These are phyloP conservation scores for Eupleurogrammus muticus DNA, from an alignment of 2,797 vertebrate genomes.

Conservation along the genomic window DNA sequence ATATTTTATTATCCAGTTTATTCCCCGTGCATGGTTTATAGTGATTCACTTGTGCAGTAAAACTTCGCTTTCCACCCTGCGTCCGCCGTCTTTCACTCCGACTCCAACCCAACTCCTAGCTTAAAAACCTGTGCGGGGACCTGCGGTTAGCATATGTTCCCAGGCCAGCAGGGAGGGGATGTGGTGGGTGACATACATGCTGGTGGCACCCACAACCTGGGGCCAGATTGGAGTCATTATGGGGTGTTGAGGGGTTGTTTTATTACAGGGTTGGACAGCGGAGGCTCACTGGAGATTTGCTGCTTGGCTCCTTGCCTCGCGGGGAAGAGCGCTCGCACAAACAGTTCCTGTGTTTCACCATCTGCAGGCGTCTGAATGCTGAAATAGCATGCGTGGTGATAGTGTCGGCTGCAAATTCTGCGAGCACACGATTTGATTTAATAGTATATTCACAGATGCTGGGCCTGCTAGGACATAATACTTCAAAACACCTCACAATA, in stretches of 20 bases:
- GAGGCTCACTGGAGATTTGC: slow-evolving; percentile 67
- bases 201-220: slow-evolving; percentile 70
- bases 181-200: slow-evolving; percentile 67
- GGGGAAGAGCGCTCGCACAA: slow-evolving; percentile 47
- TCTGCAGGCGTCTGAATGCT: slow-evolving; percentile 27
- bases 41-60: slow-evolving; percentile 17
- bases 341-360: slow-evolving; percentile 49
- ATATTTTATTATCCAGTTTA: slow-evolving; percentile 42
- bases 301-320: slow-evolving; percentile 50
- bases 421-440: slow-evolving; percentile 34
- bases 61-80: slow-evolving; percentile 14
- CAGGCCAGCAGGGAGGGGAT: slow-evolving; percentile 68
- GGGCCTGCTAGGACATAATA: slow-evolving; percentile 37
- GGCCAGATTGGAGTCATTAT: slow-evolving; percentile 79
- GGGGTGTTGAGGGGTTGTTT: slow-evolving; percentile 76
- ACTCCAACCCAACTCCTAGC: slow-evolving; percentile 48
- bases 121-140: slow-evolving; percentile 46
- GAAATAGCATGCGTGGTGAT: slow-evolving; percentile 41
- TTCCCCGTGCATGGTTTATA: background rate
- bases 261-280: slow-evolving; percentile 71
- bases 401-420: slow-evolving; percentile 49
- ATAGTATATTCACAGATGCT: slow-evolving; percentile 32
- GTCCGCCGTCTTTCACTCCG: slow-evolving; percentile 20
- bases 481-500: slow-evolving; percentile 15
- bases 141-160: slow-evolving; percentile 68